Evolutionary conservation across 2,797 vertebrate genomes (phyloP).

Genomic region (Acipenser ruthenus): DNA sequence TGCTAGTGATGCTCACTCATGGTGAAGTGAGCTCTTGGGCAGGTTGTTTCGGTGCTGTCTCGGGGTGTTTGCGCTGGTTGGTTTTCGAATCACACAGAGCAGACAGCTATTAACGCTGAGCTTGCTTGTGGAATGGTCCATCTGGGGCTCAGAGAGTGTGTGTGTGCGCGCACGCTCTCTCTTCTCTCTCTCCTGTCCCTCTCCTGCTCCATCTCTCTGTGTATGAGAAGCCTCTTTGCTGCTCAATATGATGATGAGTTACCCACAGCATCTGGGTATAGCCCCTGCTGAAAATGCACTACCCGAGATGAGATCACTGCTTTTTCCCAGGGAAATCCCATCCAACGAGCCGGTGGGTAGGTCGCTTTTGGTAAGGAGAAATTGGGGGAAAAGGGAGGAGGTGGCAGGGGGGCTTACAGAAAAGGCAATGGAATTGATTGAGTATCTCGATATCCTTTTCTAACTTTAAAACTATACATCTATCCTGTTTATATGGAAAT

Average conservation of each 20-base stretch:
- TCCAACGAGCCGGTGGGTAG: slow-evolving; percentile 59
- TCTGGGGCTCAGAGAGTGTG: slow-evolving; percentile 48
- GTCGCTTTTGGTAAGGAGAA: slow-evolving; percentile 65
- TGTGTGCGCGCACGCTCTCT: slow-evolving; percentile 26
- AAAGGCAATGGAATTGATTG: no score
- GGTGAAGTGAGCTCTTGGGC: slow-evolving; percentile 35
- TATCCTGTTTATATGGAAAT: no score
- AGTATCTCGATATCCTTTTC: no score
- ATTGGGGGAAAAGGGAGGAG: slow-evolving; percentile 23
- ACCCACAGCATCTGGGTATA: slow-evolving; percentile 66
- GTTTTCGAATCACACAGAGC: slow-evolving; percentile 68
- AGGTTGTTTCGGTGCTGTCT: slow-evolving; percentile 52
- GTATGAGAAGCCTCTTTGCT: slow-evolving; percentile 57
- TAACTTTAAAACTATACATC: no score
- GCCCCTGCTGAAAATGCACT: slow-evolving; percentile 66
- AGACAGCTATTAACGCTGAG: slow-evolving; percentile 84
- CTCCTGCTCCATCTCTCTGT: slow-evolving; percentile 28
- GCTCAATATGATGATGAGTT: slow-evolving; percentile 69
- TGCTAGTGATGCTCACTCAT: slow-evolving; percentile 38
- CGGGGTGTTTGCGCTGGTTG: slow-evolving; percentile 48
- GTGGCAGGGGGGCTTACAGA: no score
- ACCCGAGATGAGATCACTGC: slow-evolving; percentile 61
- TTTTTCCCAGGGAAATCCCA: slow-evolving; percentile 64
- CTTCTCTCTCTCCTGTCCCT: slow-evolving; percentile 12
- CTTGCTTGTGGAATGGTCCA: slow-evolving; percentile 88